Evolutionary conservation across 30 jellyfish, hydroid and myxozoan species (phyloP), one percentile per base, ranked within the genome.

Genomic region (Pelagia noctiluca): DNA sequence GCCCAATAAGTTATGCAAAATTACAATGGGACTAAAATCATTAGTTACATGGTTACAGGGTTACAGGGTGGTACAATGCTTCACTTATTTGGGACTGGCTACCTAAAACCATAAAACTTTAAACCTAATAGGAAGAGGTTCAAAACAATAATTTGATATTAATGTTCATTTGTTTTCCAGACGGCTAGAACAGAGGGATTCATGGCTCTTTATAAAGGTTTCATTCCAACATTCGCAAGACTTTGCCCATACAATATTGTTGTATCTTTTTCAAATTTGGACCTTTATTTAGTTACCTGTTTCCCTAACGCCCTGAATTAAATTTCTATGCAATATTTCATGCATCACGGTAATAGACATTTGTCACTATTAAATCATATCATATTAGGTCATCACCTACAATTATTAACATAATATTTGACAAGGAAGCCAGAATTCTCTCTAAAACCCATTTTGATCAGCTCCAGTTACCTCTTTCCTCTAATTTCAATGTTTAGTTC

Each of bases 161-260:
- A n/a, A n/a, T n/a, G n/a, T n/a, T n/a, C n/a, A n/a, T n/a, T n/a
- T n/a, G n/a, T n/a, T 70, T 87, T 84, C 28, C 63, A 94, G 99
- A 88, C 99, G 19, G 86, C 88, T 33, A 73, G 66, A 42, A 57
- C 89, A 1, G 99, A 94, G 71, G 99, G 99, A 5, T 70, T 80
- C 35, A 82, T 88, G 94, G 99, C 99, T 11, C 85, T 94, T 53
- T 94, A 94, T 64, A 94, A 94, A 78, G 99, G 99, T 33, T 94
- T 94, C 64, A 83, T 94, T 52, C 99, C 99, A 65, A 88, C 97
- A 0, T 88, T 94, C 60, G 97, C 79, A 0, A 78, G 99, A n/a
- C 88, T 94, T 8, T 90, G 96, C 64, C 99, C 99, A 26, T 94
- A 97, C 97, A 94, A 94, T 62, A 88, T 94, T 53, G 81, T 94